phyloP scores from a whole-genome alignment of 2,797 vertebrate genomes.

The Crax fasciolata region DNA sequence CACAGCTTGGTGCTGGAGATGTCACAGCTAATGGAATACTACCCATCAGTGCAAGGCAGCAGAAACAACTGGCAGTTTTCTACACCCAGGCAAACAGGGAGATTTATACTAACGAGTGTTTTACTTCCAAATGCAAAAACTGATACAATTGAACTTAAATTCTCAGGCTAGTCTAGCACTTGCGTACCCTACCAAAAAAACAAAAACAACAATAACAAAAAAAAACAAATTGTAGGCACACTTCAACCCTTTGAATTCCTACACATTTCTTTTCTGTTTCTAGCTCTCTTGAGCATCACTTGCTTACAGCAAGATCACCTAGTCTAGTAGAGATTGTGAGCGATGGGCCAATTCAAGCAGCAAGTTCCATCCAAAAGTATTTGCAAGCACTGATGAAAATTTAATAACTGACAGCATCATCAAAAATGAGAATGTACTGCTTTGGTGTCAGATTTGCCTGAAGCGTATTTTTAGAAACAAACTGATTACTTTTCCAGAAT shows the following conservation, averaged over 20 bases:
- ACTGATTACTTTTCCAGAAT: constrained; percentile 15
- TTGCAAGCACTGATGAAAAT: background rate
- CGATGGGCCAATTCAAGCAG: background rate
- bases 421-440: background rate
- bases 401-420: background rate
- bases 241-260: background rate
- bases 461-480: constrained; percentile 9
- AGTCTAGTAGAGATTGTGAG: background rate
- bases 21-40: background rate
- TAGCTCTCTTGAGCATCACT: background rate
- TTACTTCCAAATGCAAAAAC: background rate
- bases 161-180: accelerated
- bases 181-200: background rate
- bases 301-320: background rate
- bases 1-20: background rate
- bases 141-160: background rate
- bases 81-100: background rate
- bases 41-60: background rate
- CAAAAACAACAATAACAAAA: no score
- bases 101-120: background rate
- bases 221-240: background rate
- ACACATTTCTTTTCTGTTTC: background rate
- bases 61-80: background rate
- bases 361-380: background rate
- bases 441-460: background rate